Evolutionary conservation across 92 coral and sea anemone species (phyloP), one percentile per base, ranked within the genome.

Genomic region (Galaxea fascicularis): DNA sequence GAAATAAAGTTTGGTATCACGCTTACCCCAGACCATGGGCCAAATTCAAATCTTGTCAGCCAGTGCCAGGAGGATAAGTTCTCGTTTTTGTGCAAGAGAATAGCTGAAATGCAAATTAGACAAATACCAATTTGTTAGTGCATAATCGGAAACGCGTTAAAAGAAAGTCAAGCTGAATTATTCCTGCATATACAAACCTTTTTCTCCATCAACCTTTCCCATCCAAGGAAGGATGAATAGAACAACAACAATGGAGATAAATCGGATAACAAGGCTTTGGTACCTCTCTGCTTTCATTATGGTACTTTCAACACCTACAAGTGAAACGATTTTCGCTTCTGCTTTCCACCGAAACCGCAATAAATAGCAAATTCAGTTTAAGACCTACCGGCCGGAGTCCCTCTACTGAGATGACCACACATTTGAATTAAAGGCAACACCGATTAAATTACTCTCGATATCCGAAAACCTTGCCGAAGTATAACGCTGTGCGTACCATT

Each of bases 1-100:
- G 41, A 35, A 2, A 35, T 17, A 26, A 18, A 28, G 20, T 12
- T 30, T 4, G 25, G 22, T 17, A 11, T 1, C 18, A n/a, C 2
- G 76, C 91, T 79, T 77, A 93, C 96, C 85, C 96, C 96, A 44
- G 90, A 85, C 63, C 90, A 93, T 10, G 83, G n/a, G 0, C 92
- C 94, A 8, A 93, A 74, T 65, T 89, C 78, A 21, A 84, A 87
- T 44, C 74, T 86, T 9, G 96, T 90, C 20, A 87, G 69, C 96
- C 96, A 93, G 4, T 80, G 82, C 96, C 96, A 93, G 13, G 84
- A 74, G 7, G 67, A 6, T 24, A 56, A 83, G 12, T 39, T 84
- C 65, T 88, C 60, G 51, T 57, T 74, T 14, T 60, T 84, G 45
- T 73, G 35, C 45, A 93, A 35, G 20, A 90, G 92, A 4, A 79